A percentile compares a stretch with the other conserved stretches of the same genome.
Conservation (phyloP, 2,797 vertebrate genomes). For the Chloroceryle amazona region DNA sequence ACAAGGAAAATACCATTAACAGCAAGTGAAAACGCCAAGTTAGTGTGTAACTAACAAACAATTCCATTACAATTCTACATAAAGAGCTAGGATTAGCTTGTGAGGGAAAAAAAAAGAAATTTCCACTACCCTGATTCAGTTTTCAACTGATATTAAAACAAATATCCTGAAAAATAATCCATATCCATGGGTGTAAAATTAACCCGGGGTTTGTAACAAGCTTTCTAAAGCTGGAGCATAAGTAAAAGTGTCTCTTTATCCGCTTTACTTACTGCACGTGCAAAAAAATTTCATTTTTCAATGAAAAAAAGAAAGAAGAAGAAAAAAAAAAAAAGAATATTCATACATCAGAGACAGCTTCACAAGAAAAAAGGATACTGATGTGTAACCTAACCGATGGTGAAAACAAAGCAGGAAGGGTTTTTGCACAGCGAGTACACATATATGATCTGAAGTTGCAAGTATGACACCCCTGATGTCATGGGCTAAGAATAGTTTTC, state of each 20-base stretch:
- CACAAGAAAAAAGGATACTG: neutral
- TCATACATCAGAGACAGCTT: neutral
- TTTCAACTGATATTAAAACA: neutral
- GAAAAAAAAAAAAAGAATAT: neutral
- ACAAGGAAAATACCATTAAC: neutral
- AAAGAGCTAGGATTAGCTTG: neutral
- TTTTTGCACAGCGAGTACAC: neutral
- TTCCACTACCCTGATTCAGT: neutral
- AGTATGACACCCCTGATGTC: neutral
- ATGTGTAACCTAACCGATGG: neutral
- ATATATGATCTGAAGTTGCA: neutral
- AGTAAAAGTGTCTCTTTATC: neutral
- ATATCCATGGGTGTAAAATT: neutral
- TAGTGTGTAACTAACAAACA: neutral
- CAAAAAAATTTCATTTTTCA: neutral
- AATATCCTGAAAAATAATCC: neutral
- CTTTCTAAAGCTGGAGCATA: neutral
- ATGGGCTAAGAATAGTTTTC: conserved; percentile 12
- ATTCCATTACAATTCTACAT: neutral
- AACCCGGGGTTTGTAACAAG: neutral
- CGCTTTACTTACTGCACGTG: neutral
- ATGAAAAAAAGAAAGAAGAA: neutral
- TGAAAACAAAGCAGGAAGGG: conserved; percentile 4
- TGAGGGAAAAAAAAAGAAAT: neutral
- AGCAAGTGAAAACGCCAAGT: conserved; percentile 25